Percentiles rank a stretch among this genome's conserved stretches.
Conservation (phyloP, 2,797 vertebrate genomes). For the Poecilia gillii region DNA sequence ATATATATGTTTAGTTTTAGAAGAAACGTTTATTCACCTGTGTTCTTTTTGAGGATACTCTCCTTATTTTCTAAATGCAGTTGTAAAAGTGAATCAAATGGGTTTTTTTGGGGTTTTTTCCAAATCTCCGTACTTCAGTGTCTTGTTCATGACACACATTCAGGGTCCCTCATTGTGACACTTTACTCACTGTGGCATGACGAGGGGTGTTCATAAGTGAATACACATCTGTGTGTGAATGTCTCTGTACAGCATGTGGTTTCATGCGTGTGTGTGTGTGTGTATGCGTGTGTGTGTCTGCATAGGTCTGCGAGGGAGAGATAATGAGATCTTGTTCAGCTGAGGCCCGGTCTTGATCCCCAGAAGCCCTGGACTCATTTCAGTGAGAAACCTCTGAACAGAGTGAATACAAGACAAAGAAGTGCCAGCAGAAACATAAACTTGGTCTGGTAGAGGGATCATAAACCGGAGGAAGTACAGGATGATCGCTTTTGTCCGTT, state of each 20-base stretch:
- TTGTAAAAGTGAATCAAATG: conserved; percentile 7
- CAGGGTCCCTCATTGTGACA: conserved; percentile 57
- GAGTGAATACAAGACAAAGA: conserved; percentile 57
- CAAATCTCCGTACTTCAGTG: conserved; percentile 38
- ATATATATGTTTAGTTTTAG: neutral
- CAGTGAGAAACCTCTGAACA: conserved; percentile 67
- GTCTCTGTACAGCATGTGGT: conserved; percentile 36
- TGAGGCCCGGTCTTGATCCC: conserved; percentile 78
- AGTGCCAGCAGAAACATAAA: conserved; percentile 67
- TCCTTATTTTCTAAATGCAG: neutral
- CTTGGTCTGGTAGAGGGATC: conserved; percentile 44
- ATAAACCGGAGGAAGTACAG: conserved; percentile 29
- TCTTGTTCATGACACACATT: conserved; percentile 68
- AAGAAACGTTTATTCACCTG: neutral
- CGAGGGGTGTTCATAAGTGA: conserved; percentile 55
- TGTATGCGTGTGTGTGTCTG: neutral
- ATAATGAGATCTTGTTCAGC: conserved; percentile 78
- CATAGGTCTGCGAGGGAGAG: conserved; percentile 61
- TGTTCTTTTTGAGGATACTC: neutral
- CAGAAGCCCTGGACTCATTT: conserved; percentile 83
- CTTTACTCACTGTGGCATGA: conserved; percentile 54
- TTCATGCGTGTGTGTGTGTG: conserved; percentile 28
- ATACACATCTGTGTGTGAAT: conserved; percentile 37
- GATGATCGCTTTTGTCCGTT: conserved; percentile 44
- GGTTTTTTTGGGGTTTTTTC: neutral